These are phyloP conservation scores for Phalera bucephala DNA, from an alignment of 2,888 invertebrate genomes.

Conservation along the genomic window DNA sequence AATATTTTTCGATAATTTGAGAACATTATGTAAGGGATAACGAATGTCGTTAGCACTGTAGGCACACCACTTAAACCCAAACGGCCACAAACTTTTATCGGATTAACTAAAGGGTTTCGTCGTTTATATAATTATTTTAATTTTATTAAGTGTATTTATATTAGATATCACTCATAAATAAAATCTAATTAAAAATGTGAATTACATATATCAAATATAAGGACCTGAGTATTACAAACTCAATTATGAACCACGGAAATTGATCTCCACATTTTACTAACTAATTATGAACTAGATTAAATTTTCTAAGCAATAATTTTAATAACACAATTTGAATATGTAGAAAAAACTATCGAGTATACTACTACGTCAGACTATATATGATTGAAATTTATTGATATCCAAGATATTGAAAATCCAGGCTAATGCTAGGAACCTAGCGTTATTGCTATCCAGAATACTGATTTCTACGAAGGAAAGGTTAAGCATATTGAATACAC, in stretches of 20 bases:
- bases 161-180: constrained; percentile 11
- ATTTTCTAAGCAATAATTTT: too few relatives aligned
- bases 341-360: too few relatives aligned
- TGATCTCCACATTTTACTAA: too few relatives aligned
- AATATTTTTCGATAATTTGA: too few relatives aligned
- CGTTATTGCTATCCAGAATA: neutral
- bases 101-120: constrained; percentile 53
- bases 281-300: too few relatives aligned
- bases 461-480: neutral
- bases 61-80: constrained; percentile 26
- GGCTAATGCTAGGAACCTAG: neutral
- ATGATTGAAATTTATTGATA: too few relatives aligned
- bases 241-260: too few relatives aligned
- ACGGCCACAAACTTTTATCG: constrained; percentile 48
- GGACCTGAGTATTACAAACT: too few relatives aligned
- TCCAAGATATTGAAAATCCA: neutral
- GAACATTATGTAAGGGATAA: too few relatives aligned
- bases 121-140: constrained; percentile 45
- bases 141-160: constrained; percentile 36
- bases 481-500: neutral
- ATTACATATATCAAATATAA: neutral
- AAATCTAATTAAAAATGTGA: neutral
- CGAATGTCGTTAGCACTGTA: constrained; percentile 19
- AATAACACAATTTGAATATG: too few relatives aligned
- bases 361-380: too few relatives aligned